Evolutionary conservation across 2,113 vertebrate species (phyloP).

Genomic region (Butorides virescens): DNA sequence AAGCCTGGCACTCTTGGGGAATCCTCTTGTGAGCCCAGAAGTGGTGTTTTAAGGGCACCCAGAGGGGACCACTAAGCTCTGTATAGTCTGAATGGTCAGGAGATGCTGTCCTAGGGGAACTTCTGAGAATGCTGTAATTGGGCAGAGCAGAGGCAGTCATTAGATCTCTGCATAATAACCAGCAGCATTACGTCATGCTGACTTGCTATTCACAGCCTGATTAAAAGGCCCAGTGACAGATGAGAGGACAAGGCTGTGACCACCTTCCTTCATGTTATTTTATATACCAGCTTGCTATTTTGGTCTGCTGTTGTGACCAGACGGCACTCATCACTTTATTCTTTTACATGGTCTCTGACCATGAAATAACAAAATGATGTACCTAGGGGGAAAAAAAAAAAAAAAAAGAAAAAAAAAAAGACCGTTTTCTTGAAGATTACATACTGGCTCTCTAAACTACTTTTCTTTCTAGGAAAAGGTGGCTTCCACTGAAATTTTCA

Average conservation of each 20-base stretch:
- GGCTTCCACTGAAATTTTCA: background rate
- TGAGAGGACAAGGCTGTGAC: background rate
- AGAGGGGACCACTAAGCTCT: background rate
- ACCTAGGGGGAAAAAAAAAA: background rate
- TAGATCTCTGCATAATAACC: background rate
- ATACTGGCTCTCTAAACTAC: background rate
- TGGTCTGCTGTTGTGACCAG: background rate
- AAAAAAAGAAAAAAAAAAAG: background rate
- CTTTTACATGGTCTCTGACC: background rate
- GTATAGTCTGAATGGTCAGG: background rate
- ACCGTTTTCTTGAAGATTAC: background rate
- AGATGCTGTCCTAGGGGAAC: background rate
- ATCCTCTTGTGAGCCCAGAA: background rate
- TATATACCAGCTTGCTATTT: background rate
- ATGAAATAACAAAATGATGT: background rate
- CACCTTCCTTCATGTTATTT: background rate
- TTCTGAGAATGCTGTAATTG: background rate
- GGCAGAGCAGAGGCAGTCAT: background rate
- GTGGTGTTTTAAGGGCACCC: background rate
- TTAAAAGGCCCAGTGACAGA: slow-evolving; percentile 16
- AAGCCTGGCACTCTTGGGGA: background rate
- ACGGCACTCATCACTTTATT: background rate
- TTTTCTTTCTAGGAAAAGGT: background rate
- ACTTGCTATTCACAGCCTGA: slow-evolving; percentile 23
- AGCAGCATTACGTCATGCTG: background rate